Evolutionary conservation across 2,797 vertebrate genomes (phyloP).

Genomic region (Aphelocoma californica): DNA sequence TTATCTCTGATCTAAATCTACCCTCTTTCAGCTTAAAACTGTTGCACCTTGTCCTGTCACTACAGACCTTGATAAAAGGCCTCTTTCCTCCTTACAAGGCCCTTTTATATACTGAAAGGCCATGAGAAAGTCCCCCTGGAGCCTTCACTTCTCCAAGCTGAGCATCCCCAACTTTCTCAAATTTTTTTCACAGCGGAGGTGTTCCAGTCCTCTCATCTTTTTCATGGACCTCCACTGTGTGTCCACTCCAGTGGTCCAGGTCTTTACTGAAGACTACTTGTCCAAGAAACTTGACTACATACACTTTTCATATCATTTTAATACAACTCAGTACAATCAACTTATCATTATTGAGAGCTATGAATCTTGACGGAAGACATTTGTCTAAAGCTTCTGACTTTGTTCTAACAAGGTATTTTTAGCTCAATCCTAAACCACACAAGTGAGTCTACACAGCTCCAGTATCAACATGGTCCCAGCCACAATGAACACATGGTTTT

Average conservation of each 20-base stretch:
- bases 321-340: background rate
- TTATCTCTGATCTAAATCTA: background rate
- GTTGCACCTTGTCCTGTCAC: background rate
- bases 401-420: background rate
- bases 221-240: background rate
- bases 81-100: background rate
- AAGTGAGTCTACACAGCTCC: rapidly evolving
- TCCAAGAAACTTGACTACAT: background rate
- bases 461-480: background rate
- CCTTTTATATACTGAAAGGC: background rate
- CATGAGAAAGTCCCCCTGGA: background rate
- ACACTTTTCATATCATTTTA: background rate
- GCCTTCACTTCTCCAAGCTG: background rate
- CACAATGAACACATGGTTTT: rapidly evolving
- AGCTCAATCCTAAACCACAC: background rate
- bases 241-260: background rate
- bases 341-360: background rate
- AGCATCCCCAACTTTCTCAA: background rate
- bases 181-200: background rate
- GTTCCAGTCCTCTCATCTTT: background rate
- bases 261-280: background rate
- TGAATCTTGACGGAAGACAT: background rate
- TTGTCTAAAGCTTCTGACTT: background rate
- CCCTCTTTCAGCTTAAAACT: background rate
- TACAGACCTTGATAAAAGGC: background rate